Percentiles rank a stretch among this genome's conserved stretches.
These are phyloP conservation scores for Malachius bipustulatus DNA, from an alignment of 2,888 invertebrate species.

Conservation along the genomic window DNA sequence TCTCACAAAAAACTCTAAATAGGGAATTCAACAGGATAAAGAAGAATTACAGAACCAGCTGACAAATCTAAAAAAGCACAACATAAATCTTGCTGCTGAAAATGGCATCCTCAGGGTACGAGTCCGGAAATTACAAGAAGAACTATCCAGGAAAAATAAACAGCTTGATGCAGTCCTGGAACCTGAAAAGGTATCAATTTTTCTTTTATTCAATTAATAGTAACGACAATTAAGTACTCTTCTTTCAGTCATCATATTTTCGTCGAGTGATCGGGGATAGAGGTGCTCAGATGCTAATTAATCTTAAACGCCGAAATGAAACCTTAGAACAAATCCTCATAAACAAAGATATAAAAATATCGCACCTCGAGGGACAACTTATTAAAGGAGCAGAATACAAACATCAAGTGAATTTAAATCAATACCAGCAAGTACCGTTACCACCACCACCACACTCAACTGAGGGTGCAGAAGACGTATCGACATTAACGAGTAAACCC, in stretches of 20 bases:
- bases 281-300: constrained; percentile 16
- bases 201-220: constrained; percentile 7
- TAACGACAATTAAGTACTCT: neutral
- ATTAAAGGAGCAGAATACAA: no score
- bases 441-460: no score
- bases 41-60: constrained; percentile 17
- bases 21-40: no score
- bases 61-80: constrained; percentile 16
- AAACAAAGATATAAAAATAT: constrained; percentile 17
- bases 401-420: no score
- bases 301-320: constrained; percentile 16
- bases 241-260: constrained; percentile 10
- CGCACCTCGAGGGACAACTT: no score
- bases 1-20: no score
- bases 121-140: constrained; percentile 17
- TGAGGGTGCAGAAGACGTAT: no score
- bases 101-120: constrained; percentile 17
- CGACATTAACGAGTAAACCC: no score
- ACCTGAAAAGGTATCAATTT: constrained; percentile 14
- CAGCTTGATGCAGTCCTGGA: constrained; percentile 16
- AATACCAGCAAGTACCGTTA: no score
- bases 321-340: constrained; percentile 13
- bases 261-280: constrained; percentile 15
- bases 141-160: constrained; percentile 15
- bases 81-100: constrained; percentile 14